Evolutionary conservation across 2,113 vertebrate species (phyloP).

Genomic region (Ahaetulla prasina): DNA sequence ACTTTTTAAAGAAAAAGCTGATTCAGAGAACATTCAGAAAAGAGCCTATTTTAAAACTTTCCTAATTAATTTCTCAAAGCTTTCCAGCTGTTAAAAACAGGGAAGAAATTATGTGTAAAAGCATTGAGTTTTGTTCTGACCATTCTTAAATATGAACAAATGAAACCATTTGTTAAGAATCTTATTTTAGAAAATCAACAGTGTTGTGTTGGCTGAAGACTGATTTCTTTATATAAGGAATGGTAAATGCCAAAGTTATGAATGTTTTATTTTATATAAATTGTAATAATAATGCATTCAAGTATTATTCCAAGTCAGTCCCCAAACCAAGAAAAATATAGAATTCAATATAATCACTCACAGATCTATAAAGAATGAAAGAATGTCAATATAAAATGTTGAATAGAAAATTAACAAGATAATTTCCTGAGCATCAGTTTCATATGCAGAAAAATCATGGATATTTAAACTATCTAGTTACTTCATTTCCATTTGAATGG

Average conservation of each 20-base stretch:
- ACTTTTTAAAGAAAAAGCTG: slow-evolving; percentile 17
- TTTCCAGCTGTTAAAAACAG: slow-evolving; percentile 12
- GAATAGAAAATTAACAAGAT: not conserved
- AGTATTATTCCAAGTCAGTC: not conserved
- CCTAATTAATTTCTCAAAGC: slow-evolving; percentile 4
- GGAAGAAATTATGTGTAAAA: slow-evolving; percentile 6
- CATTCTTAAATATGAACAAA: slow-evolving; percentile 10
- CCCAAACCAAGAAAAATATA: not conserved
- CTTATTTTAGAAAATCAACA: slow-evolving; percentile 13
- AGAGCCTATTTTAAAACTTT: slow-evolving; percentile 15
- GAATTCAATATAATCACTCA: not conserved
- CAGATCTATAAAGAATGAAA: not conserved
- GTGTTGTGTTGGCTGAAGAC: not conserved
- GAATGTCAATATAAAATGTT: not conserved
- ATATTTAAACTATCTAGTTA: not conserved
- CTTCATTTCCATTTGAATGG: not conserved
- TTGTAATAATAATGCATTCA: not conserved
- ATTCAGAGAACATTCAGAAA: slow-evolving; percentile 8
- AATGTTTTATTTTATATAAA: not conserved
- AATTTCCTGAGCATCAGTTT: not conserved
- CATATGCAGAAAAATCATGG: not conserved
- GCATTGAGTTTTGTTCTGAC: not conserved
- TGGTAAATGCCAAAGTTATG: not conserved
- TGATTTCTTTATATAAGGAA: not conserved
- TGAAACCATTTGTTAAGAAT: slow-evolving; percentile 7